A percentile compares a stretch with the other conserved stretches of the same genome.
phyloP scores from a whole-genome alignment of 2,888 invertebrate genomes.

The Odontothrips loti region DNA sequence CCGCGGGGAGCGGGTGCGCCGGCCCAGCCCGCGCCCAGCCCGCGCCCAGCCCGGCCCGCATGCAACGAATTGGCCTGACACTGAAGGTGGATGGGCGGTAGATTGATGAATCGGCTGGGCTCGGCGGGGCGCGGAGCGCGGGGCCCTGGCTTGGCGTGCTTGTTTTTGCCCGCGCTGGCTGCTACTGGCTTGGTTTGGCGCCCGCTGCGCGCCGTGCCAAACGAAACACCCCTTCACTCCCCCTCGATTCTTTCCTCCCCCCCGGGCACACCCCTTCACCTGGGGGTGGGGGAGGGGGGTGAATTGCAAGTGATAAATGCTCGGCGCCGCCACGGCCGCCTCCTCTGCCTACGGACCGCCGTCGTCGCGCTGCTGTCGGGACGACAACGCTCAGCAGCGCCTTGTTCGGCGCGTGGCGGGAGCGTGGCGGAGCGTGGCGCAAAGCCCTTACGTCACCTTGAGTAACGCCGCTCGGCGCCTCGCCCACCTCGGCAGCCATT shows the following conservation, averaged over 20 bases:
- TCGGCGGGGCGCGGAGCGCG: neutral
- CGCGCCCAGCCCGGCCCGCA: neutral
- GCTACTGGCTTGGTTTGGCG: too few relatives aligned
- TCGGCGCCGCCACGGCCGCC: neutral
- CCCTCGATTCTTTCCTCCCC: neutral
- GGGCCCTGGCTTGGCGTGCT: neutral
- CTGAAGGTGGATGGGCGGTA: slow-evolving; percentile 13
- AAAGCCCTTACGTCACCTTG: too few relatives aligned
- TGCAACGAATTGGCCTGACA: slow-evolving; percentile 8
- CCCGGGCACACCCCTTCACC: neutral
- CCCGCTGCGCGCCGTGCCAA: neutral
- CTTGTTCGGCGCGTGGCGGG: too few relatives aligned
- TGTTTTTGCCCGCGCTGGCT: slow-evolving; percentile 9
- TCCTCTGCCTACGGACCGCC: too few relatives aligned
- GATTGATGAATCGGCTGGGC: slow-evolving; percentile 12
- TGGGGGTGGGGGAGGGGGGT: neutral
- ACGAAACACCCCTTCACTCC: neutral
- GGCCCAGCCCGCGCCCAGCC: neutral
- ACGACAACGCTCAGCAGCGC: too few relatives aligned
- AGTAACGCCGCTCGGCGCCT: too few relatives aligned
- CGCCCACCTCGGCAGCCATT: too few relatives aligned
- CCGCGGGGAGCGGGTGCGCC: too few relatives aligned
- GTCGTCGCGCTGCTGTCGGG: too few relatives aligned
- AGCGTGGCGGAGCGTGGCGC: too few relatives aligned
- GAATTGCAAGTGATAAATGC: neutral